phyloP scores from a whole-genome alignment of 2,888 invertebrate species.

The Byasa hedistus region DNA sequence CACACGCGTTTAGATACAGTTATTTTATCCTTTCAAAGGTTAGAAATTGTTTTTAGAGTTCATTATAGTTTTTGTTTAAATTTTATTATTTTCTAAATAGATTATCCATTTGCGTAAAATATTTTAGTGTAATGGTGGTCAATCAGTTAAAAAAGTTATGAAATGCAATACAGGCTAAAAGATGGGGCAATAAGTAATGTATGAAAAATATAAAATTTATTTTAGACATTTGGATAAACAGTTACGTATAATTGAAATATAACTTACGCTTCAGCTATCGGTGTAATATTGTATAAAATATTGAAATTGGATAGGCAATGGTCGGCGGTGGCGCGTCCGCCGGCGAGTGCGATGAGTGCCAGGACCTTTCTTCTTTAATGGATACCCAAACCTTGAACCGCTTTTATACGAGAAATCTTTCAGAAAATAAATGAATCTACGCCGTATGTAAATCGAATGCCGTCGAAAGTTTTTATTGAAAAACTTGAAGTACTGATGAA shows the following conservation, averaged over 20 bases:
- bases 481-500: conserved; percentile 78
- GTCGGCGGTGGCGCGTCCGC: conserved; percentile 37
- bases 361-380: conserved; percentile 68
- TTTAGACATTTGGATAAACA: neutral
- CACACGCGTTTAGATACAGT: conserved; percentile 5
- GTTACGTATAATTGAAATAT: conserved; percentile 40
- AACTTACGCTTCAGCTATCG: conserved; percentile 44
- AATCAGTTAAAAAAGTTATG: too few relatives aligned
- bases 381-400: conserved; percentile 66
- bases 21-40: conserved; percentile 2
- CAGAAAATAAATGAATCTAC: conserved; percentile 76
- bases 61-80: neutral
- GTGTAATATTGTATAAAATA: conserved; percentile 49
- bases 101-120: too few relatives aligned
- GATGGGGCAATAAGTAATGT: neutral
- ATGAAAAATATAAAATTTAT: neutral
- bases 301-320: conserved; percentile 62
- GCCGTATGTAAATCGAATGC: conserved; percentile 76
- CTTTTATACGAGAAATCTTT: conserved; percentile 73
- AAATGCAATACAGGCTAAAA: too few relatives aligned
- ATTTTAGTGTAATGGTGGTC: too few relatives aligned
- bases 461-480: conserved; percentile 78
- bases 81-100: too few relatives aligned
- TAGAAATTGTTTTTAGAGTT: neutral
- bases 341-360: conserved; percentile 46